Percentiles rank a stretch among this genome's conserved stretches.
Evolutionary conservation across 1,140 invertebrate species (phyloP).

Genomic region (Cydia fagiglandana): DNA sequence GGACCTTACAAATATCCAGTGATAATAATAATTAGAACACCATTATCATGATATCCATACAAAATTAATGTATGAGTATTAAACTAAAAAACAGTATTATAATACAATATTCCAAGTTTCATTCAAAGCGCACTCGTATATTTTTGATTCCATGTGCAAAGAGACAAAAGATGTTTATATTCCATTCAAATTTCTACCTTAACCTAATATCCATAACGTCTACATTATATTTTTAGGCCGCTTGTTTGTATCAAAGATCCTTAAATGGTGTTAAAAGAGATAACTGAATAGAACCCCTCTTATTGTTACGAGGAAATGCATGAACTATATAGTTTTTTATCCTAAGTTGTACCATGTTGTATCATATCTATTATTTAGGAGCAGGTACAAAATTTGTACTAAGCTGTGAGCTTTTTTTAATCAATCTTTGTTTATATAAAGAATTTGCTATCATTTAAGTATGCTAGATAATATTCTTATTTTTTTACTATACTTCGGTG

Average conservation of each 20-base stretch:
- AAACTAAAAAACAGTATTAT: neutral
- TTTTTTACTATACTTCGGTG: slow-evolving; percentile 54
- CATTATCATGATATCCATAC: neutral
- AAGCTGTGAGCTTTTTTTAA: neutral
- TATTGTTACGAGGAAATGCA: neutral
- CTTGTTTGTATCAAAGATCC: neutral
- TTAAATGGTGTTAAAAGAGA: neutral
- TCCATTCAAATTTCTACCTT: neutral
- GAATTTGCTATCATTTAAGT: slow-evolving; percentile 51
- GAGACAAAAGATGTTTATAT: neutral
- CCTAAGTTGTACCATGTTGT: neutral
- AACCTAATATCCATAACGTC: slow-evolving; percentile 27
- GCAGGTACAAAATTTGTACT: neutral
- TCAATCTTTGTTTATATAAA: slow-evolving; percentile 15
- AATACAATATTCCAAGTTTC: neutral
- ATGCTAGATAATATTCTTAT: slow-evolving; percentile 49
- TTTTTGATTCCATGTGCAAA: neutral
- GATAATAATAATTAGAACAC: neutral
- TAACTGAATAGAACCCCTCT: too few species aligned
- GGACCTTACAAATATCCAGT: neutral
- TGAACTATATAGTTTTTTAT: neutral
- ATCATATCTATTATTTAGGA: neutral
- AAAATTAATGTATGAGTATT: neutral
- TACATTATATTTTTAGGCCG: slow-evolving; percentile 10
- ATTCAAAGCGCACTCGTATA: neutral